These are phyloP conservation scores for Cremastobaeus sp. DNA, from an alignment of 2,888 invertebrate genomes.

Conservation along the genomic window DNA sequence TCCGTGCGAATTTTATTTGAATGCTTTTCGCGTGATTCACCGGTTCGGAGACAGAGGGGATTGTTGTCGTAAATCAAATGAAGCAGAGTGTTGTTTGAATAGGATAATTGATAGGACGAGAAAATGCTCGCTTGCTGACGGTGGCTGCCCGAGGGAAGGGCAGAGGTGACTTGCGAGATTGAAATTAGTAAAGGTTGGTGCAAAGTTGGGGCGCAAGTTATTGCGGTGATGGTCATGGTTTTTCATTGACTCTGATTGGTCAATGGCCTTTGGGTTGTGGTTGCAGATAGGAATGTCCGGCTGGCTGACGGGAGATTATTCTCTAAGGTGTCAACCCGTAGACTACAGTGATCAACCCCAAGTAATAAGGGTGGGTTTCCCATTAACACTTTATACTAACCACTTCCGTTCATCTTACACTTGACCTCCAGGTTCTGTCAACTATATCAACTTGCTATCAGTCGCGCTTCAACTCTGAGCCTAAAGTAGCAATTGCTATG, in stretches of 20 bases:
- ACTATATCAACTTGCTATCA: neutral
- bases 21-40: too few species aligned
- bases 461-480: too few species aligned
- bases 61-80: too few species aligned
- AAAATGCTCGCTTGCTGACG: too few species aligned
- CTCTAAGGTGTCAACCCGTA: slow-evolving; percentile 96
- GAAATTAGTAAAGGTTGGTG: slow-evolving; percentile 26
- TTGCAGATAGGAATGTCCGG: slow-evolving; percentile 93
- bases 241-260: slow-evolving; percentile 68
- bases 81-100: too few species aligned
- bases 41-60: too few species aligned
- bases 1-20: too few species aligned
- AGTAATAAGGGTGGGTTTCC: slow-evolving; percentile 91
- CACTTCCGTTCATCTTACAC: slow-evolving; percentile 11
- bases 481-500: too few species aligned
- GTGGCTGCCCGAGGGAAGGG: slow-evolving; percentile 3
- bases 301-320: slow-evolving; percentile 97
- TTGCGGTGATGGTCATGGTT: slow-evolving; percentile 65
- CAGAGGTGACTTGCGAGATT: slow-evolving; percentile 29
- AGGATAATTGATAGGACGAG: neutral
- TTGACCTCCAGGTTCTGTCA: neutral
- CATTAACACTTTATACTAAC: slow-evolving; percentile 52
- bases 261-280: slow-evolving; percentile 75
- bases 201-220: slow-evolving; percentile 41
- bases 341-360: slow-evolving; percentile 95